Percentiles rank a stretch among this genome's conserved stretches.
phyloP scores from a whole-genome alignment of 2,888 invertebrate genomes.

The Gibbula magus region DNA sequence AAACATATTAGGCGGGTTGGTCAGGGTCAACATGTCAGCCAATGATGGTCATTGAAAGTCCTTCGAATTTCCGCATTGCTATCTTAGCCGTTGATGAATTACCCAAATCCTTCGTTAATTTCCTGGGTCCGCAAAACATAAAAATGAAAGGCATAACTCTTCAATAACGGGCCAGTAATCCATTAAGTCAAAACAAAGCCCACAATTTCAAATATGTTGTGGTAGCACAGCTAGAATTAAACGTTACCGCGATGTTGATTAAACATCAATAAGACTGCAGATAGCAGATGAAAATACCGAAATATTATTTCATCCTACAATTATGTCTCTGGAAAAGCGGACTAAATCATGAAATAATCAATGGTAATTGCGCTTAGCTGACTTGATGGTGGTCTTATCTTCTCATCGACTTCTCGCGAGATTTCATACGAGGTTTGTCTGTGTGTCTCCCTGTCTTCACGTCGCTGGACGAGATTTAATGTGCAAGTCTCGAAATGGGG shows the following conservation, averaged over 20 bases:
- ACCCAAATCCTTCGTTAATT: neutral
- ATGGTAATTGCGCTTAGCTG: constrained; percentile 7
- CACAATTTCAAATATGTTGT: constrained; percentile 3
- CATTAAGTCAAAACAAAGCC: neutral
- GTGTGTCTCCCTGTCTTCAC: neutral
- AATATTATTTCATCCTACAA: constrained; percentile 14
- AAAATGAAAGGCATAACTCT: neutral
- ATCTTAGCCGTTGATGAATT: neutral
- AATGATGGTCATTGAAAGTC: neutral
- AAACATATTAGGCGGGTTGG: too few relatives aligned
- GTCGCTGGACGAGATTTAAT: neutral
- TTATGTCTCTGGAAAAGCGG: constrained; percentile 17
- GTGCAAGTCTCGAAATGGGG: neutral
- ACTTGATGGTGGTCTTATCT: constrained; percentile 19
- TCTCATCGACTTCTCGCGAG: constrained; percentile 20
- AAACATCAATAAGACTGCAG: neutral
- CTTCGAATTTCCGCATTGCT: neutral
- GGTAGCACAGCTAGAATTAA: neutral
- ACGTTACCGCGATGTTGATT: constrained; percentile 4
- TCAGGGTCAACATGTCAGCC: neutral
- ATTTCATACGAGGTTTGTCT: neutral
- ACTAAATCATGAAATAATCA: constrained; percentile 19
- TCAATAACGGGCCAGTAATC: neutral
- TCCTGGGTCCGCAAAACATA: neutral
- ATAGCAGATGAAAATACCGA: constrained; percentile 13